Evolutionary conservation across 2,113 vertebrate species (phyloP), one percentile per base, ranked within the genome.

Genomic region (Tauraco erythrolophus): DNA sequence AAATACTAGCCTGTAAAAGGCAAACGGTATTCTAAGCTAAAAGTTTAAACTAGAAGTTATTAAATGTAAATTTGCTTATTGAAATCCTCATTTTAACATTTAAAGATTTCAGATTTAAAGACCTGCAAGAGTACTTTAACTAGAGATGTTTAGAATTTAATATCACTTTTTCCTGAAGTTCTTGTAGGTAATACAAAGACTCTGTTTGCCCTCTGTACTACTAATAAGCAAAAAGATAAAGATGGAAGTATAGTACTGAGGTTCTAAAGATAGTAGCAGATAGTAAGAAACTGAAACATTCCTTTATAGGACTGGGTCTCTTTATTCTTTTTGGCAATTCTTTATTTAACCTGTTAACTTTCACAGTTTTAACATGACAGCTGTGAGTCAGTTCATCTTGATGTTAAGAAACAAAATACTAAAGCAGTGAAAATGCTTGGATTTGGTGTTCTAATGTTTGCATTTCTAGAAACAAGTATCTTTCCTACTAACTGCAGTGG

Each of bases 401-500:
- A 41, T 75, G 17, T 18, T 88, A 54, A 33, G 35, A 92, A 74
- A 53, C 62, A 0, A 87, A 61, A 66, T 81, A 50, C 14, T 82
- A 68, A 84, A 94, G 28, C 14, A 35, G 11, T 77, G 22, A 61
- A 85, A 81, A 57, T 58, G 37, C 24, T 28, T 74, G 8, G 14
- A 31, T 61, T 84, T 92, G 11, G 10, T 79, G 12, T 6, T 13
- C 5, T 35, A 31, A 15, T 46, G 33, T 64, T 88, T 80, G 19
- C 11, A 19, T 43, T 90, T 92, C 31, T 64, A 25, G 60, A 71
- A 94, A 82, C 50, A 75, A 71, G 56, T 94, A 70, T 94, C 74
- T 94, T 89, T 82, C 7, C 18, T 88, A 62, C 61, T 93, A 96
- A 91, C 58, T 85, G 48, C 78, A 77, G 71, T 96, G 87, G 90